Percentiles rank a stretch among this genome's conserved stretches.
phyloP scores from a whole-genome alignment of 2,888 invertebrate species.

The Dascillus cervinus region DNA sequence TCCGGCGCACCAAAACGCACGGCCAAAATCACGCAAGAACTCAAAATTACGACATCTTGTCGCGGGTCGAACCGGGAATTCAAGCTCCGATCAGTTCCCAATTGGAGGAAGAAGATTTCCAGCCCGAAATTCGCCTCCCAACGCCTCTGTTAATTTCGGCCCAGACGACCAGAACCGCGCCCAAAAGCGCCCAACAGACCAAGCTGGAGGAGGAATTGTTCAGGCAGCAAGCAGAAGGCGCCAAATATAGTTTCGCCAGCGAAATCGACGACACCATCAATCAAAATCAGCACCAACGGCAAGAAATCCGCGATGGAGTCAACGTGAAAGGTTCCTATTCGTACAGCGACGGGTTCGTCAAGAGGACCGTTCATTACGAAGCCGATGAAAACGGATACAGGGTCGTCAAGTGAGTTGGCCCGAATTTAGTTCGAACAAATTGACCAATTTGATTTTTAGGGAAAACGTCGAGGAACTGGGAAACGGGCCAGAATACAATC shows the following conservation, averaged over 20 bases:
- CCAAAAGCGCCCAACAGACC: no score
- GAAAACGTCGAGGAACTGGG: slow-evolving; percentile 38
- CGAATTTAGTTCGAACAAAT: no score
- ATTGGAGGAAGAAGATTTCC: no score
- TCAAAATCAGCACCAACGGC: slow-evolving; percentile 35
- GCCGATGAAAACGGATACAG: slow-evolving; percentile 54
- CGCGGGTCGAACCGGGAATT: no score
- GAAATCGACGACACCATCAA: slow-evolving; percentile 39
- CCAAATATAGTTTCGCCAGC: slow-evolving; percentile 40
- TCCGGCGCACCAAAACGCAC: no score
- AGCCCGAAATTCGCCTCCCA: no score
- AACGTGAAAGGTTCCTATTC: slow-evolving; percentile 46
- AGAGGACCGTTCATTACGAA: slow-evolving; percentile 47
- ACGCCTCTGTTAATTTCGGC: no score
- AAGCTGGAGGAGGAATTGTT: slow-evolving; percentile 7
- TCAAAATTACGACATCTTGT: no score
- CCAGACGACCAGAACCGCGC: no score
- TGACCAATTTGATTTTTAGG: slow-evolving; percentile 31
- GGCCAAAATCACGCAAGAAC: no score
- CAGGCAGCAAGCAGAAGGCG: slow-evolving; percentile 26
- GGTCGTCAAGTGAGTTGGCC: slow-evolving; percentile 43
- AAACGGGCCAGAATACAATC: slow-evolving; percentile 36
- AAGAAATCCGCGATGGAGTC: slow-evolving; percentile 40
- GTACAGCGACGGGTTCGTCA: slow-evolving; percentile 50
- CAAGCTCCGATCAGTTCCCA: no score